phyloP scores from a whole-genome alignment of 2,888 invertebrate genomes.

The Gortyna flavago region DNA sequence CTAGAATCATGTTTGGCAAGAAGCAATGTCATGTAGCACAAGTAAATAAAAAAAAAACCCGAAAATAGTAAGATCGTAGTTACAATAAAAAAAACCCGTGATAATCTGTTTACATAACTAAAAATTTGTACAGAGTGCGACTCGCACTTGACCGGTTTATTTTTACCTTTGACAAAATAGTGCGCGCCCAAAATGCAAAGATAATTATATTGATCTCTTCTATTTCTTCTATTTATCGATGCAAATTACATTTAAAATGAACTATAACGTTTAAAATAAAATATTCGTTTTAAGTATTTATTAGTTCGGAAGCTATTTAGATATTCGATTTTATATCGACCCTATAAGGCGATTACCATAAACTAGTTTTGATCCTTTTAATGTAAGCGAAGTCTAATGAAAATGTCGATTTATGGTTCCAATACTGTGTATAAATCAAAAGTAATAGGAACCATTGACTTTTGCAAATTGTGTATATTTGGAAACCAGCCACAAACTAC shows the following conservation, averaged over 20 bases:
- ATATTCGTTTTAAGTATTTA: constrained; percentile 32
- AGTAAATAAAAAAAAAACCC: no score
- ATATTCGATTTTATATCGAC: constrained; percentile 24
- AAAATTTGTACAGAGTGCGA: no score
- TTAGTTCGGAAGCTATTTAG: constrained; percentile 39
- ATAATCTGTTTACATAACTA: no score
- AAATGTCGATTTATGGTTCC: constrained; percentile 41
- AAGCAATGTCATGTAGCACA: no score
- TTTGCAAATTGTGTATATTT: constrained; percentile 14
- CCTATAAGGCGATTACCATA: constrained; percentile 22
- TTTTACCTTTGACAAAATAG: background rate
- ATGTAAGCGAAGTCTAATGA: constrained; percentile 27
- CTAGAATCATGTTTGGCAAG: no score
- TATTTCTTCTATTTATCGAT: constrained; percentile 32
- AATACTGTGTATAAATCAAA: constrained; percentile 20
- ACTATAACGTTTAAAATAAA: constrained; percentile 37
- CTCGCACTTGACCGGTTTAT: no score
- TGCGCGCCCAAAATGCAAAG: background rate
- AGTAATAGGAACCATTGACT: constrained; percentile 11
- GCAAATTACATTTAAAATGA: constrained; percentile 49
- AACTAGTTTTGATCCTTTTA: constrained; percentile 37
- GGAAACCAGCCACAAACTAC: background rate
- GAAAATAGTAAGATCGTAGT: no score
- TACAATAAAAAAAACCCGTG: no score
- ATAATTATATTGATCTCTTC: background rate